Evolutionary conservation across 30 jellyfish, hydroid and myxozoan species (phyloP).

Genomic region (Cassiopea xamachana): DNA sequence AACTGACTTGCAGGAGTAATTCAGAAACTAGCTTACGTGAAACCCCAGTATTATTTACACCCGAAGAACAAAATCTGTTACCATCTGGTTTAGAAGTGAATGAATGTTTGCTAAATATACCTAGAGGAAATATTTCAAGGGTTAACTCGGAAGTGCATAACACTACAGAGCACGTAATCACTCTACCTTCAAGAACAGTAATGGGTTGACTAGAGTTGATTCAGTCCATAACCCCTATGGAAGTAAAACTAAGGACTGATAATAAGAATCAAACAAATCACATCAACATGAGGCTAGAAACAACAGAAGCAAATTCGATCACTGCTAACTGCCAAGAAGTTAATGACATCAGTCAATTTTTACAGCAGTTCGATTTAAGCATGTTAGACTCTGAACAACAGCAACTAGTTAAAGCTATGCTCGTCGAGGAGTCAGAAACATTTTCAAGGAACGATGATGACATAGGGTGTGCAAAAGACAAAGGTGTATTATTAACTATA

Average conservation of each 20-base stretch:
- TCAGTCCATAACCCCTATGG: conserved; percentile 5
- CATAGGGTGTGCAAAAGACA: conserved; percentile 49
- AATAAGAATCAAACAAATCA: not conserved
- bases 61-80: conserved; percentile 30
- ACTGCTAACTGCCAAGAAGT: not conserved
- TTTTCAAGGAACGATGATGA: conserved; percentile 32
- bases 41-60: conserved; percentile 38
- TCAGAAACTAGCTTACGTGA: conserved; percentile 4
- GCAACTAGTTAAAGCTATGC: conserved; percentile 16
- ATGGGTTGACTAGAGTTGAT: conserved; percentile 13
- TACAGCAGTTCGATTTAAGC: not conserved
- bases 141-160: conserved; percentile 5
- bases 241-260: conserved; percentile 14
- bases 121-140: conserved; percentile 12
- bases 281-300: not conserved
- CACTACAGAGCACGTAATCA: conserved; percentile 29
- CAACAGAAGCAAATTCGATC: not conserved
- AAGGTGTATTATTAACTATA: too few relatives aligned
- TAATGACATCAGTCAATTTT: not conserved
- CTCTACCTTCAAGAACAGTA: conserved; percentile 31
- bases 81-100: conserved; percentile 41
- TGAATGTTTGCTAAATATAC: conserved; percentile 16
- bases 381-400: not conserved
- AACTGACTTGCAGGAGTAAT: conserved; percentile 41
- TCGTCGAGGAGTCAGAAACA: conserved; percentile 26